Percentiles rank a stretch among this genome's conserved stretches.
phyloP scores from a whole-genome alignment of 2,113 vertebrate species.

The Gavia stellata region DNA sequence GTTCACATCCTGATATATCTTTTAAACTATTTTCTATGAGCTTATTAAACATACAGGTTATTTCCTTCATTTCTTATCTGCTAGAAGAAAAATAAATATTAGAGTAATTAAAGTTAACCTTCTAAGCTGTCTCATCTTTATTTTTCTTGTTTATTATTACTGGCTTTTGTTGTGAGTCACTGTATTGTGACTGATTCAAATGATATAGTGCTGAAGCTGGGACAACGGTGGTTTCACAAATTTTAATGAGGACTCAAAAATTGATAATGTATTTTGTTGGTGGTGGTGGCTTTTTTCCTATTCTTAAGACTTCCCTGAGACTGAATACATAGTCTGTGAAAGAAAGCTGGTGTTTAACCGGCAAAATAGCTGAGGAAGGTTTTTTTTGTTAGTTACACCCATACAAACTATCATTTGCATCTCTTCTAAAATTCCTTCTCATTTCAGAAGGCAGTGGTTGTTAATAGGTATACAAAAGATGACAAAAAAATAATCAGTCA shows the following conservation, averaged over 20 bases:
- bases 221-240: background rate
- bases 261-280: background rate
- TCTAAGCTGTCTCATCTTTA: background rate
- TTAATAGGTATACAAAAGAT: background rate
- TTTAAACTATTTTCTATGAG: background rate
- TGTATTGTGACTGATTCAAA: background rate
- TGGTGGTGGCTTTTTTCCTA: background rate
- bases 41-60: background rate
- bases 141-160: background rate
- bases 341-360: background rate
- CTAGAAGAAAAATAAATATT: background rate
- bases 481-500: background rate
- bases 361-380: background rate
- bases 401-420: background rate
- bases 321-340: background rate
- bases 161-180: background rate
- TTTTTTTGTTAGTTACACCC: background rate
- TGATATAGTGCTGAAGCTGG: background rate
- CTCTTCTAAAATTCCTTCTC: background rate
- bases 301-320: background rate
- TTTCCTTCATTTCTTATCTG: background rate
- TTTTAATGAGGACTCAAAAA: background rate
- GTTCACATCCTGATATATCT: background rate
- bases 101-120: background rate
- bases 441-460: background rate